Percentiles rank a stretch among this genome's conserved stretches.
Evolutionary conservation across 2,113 vertebrate genomes (phyloP).

Genomic region (Motacilla tschutschensis): DNA sequence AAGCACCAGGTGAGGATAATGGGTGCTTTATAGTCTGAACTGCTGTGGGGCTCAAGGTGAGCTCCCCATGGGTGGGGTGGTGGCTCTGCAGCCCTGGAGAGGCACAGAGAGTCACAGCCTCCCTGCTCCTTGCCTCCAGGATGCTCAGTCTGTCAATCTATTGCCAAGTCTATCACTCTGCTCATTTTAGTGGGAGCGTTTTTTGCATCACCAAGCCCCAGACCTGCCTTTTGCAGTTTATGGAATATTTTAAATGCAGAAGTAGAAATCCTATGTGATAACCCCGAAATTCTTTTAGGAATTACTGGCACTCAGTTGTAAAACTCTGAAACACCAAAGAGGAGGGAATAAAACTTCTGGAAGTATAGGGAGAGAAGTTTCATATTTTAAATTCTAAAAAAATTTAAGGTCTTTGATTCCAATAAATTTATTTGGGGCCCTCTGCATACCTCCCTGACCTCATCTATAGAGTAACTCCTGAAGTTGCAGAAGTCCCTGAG

Average conservation of each 20-base stretch:
- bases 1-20: not conserved
- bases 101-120: rapidly evolving
- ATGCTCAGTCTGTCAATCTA: not conserved
- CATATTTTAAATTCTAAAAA: not conserved
- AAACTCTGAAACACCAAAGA: not conserved
- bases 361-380: not conserved
- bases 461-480: not conserved
- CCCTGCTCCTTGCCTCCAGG: not conserved
- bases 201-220: not conserved
- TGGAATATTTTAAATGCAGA: not conserved
- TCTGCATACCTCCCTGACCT: not conserved
- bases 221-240: not conserved
- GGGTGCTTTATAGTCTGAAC: not conserved
- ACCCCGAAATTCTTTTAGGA: not conserved
- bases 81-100: not conserved
- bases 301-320: not conserved
- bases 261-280: not conserved
- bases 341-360: not conserved
- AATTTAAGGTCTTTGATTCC: not conserved
- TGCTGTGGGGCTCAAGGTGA: not conserved
- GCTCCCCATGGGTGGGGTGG: not conserved
- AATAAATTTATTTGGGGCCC: not conserved
- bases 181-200: not conserved
- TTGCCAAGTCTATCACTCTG: not conserved
- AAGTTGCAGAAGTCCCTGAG: not conserved